Evolutionary conservation across 2,888 invertebrate species (phyloP), one percentile per base, ranked within the genome.

Genomic region (Holacanthella duospinosa): DNA sequence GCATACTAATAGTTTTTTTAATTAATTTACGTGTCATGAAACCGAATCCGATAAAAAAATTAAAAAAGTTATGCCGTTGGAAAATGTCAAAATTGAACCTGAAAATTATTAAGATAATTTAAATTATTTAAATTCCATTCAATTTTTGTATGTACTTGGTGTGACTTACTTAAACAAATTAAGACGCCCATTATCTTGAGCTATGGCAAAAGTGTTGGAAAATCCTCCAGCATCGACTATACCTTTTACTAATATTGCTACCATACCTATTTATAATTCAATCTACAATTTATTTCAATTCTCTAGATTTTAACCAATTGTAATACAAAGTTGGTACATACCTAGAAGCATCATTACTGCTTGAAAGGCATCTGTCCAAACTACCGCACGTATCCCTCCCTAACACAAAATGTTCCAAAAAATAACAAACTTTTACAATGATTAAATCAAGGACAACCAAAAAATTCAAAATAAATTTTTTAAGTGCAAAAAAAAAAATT

Each of bases 331-430:
- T n/a, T n/a, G n/a, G n/a, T n/a, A 48, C 21, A 4, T 48, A 48
- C 48, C 48, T n/a, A 68, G 60, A 59, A 75, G 65, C 16, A 74
- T 69, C 29, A 71, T 64, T 2, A 73, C 21, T 9, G 63, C 65
- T 65, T 75, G 74, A 44, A 65, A 65, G n/a, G 55, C 62, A 25
- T 65, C 65, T n/a, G 64, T 64, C 64, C 64, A 64, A 1, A 68
- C 64, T 9, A 65, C 63, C 0, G 67, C 68, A 59, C 65, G 66
- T 4, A 66, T 54, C 1, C 70, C 70, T 12, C 70, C 70, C 70
- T 43, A 36, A n/a, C 19, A 29, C 54, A n/a, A n/a, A n/a, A n/a
- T n/a, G n/a, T n/a, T n/a, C n/a, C n/a, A n/a, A n/a, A n/a, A n/a
- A n/a, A n/a, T n/a, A n/a, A n/a, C n/a, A n/a, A n/a, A n/a, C n/a